phyloP scores from a whole-genome alignment of 2,797 vertebrate genomes.

The Peromyscus aztecus region DNA sequence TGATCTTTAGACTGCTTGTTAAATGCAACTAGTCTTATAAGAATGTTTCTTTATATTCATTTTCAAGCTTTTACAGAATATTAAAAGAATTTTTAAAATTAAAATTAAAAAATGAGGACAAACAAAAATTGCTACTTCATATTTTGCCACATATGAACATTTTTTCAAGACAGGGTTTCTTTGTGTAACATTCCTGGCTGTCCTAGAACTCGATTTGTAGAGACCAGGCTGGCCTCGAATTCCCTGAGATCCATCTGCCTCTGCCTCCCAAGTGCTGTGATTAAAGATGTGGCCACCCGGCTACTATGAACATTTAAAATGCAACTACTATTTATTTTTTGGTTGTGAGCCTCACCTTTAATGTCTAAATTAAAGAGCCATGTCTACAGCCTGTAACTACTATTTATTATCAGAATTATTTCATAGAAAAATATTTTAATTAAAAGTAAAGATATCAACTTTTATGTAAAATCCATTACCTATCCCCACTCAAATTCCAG shows the following conservation, averaged over 20 bases:
- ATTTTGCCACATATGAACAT: not conserved
- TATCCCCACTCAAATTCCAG: conserved; percentile 12
- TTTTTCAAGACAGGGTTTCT: not conserved
- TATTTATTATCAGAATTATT: conserved; percentile 24
- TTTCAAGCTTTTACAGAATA: conserved; percentile 44
- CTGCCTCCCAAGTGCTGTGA: not conserved
- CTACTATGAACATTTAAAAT: conserved; percentile 40
- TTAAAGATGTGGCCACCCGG: too few species aligned
- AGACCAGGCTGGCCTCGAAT: not conserved
- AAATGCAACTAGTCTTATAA: conserved; percentile 44
- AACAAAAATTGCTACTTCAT: conserved; percentile 32
- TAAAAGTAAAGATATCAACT: conserved; percentile 9
- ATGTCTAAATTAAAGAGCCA: not conserved
- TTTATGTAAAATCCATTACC: conserved; percentile 33
- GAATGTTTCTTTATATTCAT: not conserved
- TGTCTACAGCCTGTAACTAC: not conserved
- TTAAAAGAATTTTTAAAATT: conserved; percentile 41
- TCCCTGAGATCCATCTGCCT: not conserved
- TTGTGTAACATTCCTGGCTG: not conserved
- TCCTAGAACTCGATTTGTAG: not conserved
- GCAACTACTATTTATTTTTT: not conserved
- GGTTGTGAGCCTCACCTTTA: not conserved
- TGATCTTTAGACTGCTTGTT: conserved; percentile 28
- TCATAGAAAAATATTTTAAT: conserved; percentile 60
- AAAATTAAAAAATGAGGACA: conserved; percentile 14